phyloP scores from a whole-genome alignment of 1,140 invertebrate species.

The Thrips palmi region DNA sequence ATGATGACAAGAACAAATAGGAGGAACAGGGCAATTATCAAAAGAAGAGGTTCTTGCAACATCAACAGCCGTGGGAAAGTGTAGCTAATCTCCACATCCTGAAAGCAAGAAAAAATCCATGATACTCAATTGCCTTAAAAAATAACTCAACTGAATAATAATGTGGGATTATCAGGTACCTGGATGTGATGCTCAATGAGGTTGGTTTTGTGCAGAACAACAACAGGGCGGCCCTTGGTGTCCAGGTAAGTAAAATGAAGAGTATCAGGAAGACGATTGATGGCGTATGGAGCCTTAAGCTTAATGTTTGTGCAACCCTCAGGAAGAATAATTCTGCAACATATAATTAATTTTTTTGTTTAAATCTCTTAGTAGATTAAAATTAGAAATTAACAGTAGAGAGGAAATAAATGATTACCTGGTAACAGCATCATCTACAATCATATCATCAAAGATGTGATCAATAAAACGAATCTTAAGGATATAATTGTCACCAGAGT shows the following conservation, averaged over 20 bases:
- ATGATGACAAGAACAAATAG: slow-evolving; percentile 85
- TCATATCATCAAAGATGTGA: slow-evolving; percentile 93
- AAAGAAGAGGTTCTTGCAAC: slow-evolving; percentile 82
- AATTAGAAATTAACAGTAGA: too few species aligned
- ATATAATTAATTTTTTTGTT: too few species aligned
- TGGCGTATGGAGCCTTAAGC: slow-evolving; percentile 63
- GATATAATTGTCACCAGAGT: slow-evolving; percentile 57
- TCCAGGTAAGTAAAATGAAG: slow-evolving; percentile 90
- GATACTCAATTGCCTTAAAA: background rate
- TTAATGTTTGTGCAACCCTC: slow-evolving; percentile 75
- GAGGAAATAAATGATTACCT: too few species aligned
- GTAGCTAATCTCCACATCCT: slow-evolving; percentile 75
- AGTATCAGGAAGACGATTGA: slow-evolving; percentile 51
- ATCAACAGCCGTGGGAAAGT: slow-evolving; percentile 69
- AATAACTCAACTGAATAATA: background rate
- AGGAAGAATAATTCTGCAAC: slow-evolving; percentile 88
- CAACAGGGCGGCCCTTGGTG: slow-evolving; percentile 76
- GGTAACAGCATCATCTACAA: slow-evolving; percentile 76
- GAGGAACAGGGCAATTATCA: slow-evolving; percentile 73
- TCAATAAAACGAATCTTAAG: slow-evolving; percentile 87
- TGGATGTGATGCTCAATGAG: slow-evolving; percentile 94
- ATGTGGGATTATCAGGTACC: too few species aligned
- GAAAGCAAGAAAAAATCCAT: background rate
- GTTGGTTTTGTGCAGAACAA: slow-evolving; percentile 71
- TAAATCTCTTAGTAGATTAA: too few species aligned